These are phyloP conservation scores for Hycleus phaleratus DNA, from an alignment of 1,140 invertebrate genomes.

Conservation along the genomic window DNA sequence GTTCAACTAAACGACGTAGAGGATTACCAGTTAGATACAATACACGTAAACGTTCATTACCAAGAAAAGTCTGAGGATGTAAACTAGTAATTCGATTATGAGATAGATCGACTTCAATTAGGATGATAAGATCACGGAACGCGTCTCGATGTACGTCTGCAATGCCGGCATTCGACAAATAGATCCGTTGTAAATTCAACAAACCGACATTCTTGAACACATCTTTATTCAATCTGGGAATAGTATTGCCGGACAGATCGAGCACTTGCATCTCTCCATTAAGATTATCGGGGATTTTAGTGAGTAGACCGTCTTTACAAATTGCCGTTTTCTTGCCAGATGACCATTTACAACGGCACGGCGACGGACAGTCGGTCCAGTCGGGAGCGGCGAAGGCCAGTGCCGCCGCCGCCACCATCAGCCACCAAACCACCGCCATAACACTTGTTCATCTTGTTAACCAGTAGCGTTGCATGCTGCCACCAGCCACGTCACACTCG, in stretches of 20 bases:
- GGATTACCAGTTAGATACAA: conserved; percentile 66
- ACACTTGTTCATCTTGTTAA: conserved; percentile 30
- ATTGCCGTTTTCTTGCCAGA: conserved; percentile 80
- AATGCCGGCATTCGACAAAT: conserved; percentile 64
- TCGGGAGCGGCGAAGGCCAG: conserved; percentile 53
- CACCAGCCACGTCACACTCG: not conserved
- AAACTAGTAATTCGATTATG: conserved; percentile 61
- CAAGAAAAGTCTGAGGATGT: conserved; percentile 62
- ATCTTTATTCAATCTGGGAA: conserved; percentile 66
- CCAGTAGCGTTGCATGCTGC: not conserved
- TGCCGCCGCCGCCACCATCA: conserved; percentile 32
- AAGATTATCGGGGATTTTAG: conserved; percentile 62
- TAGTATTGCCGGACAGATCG: conserved; percentile 71
- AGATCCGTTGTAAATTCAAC: conserved; percentile 76
- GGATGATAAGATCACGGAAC: conserved; percentile 76
- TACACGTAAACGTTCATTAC: conserved; percentile 64
- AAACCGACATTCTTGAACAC: conserved; percentile 71
- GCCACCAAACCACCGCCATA: conserved; percentile 34
- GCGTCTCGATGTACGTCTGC: conserved; percentile 69
- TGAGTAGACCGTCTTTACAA: conserved; percentile 67
- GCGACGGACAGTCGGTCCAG: conserved; percentile 73
- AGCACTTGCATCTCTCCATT: conserved; percentile 80
- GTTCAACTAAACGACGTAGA: conserved; percentile 50
- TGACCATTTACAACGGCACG: conserved; percentile 82
- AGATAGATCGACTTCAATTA: conserved; percentile 78